These are phyloP conservation scores for Rotaria sp. DNA, from an alignment of 2,888 invertebrate genomes.

Conservation along the genomic window DNA sequence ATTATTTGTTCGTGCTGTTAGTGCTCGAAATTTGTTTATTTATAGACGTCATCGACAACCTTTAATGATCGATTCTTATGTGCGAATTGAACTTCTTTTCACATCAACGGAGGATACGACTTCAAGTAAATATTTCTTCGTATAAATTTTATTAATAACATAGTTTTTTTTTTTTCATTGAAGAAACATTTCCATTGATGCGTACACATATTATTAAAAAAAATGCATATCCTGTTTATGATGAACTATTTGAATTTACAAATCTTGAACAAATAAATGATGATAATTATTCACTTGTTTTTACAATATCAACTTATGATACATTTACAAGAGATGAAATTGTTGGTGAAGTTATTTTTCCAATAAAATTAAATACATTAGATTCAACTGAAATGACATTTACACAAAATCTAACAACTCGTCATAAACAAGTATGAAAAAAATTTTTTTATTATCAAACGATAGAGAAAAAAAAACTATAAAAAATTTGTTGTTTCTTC, in stretches of 20 bases:
- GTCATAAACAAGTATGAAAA: constrained; percentile 73
- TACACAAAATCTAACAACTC: constrained; percentile 78
- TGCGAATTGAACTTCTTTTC: not conserved
- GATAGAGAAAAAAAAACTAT: not conserved
- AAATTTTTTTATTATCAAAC: not conserved
- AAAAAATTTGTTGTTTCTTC: too few relatives aligned
- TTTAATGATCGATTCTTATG: not conserved
- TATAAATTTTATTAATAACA: not conserved
- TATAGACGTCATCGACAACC: not conserved
- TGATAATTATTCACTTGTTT: constrained; percentile 40
- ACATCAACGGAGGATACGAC: not conserved
- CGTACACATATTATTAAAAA: constrained; percentile 17
- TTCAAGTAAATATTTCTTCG: not conserved
- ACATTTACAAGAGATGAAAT: constrained; percentile 95
- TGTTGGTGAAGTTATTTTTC: constrained; percentile 86
- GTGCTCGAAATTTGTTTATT: not conserved
- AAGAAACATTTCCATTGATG: not conserved
- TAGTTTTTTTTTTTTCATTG: not conserved
- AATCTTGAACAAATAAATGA: not conserved
- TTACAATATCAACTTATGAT: constrained; percentile 65
- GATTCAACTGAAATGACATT: constrained; percentile 56
- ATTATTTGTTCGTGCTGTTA: not conserved
- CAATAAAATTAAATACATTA: constrained; percentile 48
- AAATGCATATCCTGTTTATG: not conserved
- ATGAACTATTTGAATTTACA: not conserved